Conservation (phyloP, 2,888 invertebrate genomes). For the Xylota segnis region DNA sequence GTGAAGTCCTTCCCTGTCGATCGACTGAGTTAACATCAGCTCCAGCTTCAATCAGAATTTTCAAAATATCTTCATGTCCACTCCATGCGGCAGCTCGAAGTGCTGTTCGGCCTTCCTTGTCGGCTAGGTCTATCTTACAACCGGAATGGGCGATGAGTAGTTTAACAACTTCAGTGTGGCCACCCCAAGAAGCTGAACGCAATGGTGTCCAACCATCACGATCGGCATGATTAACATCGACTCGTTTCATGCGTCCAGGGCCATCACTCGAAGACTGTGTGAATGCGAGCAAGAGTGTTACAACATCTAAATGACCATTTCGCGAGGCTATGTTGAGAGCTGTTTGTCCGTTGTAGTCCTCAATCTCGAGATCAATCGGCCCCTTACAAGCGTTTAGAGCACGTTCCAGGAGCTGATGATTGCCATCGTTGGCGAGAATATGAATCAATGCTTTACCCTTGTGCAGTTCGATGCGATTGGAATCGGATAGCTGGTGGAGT, state of each 20-base stretch:
- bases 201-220: slow-evolving; percentile 96
- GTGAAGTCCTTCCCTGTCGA: slow-evolving; percentile 95
- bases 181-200: slow-evolving; percentile 97
- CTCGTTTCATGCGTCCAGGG: slow-evolving; percentile 85
- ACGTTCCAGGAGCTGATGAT: slow-evolving; percentile 88
- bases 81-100: slow-evolving; percentile 97
- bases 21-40: slow-evolving; percentile 93
- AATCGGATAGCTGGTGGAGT: slow-evolving; percentile 83
- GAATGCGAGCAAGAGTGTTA: slow-evolving; percentile 86
- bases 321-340: slow-evolving; percentile 94
- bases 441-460: slow-evolving; percentile 90
- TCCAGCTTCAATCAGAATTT: slow-evolving; percentile 90
- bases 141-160: slow-evolving; percentile 89
- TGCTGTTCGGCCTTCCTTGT: slow-evolving; percentile 95
- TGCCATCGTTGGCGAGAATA: slow-evolving; percentile 91
- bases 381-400: slow-evolving; percentile 87
- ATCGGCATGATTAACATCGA: slow-evolving; percentile 91
- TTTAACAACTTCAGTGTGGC: slow-evolving; percentile 95
- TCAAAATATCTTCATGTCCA: slow-evolving; percentile 94
- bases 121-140: slow-evolving; percentile 94
- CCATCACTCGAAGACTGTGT: slow-evolving; percentile 83
- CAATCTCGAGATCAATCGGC: slow-evolving; percentile 86
- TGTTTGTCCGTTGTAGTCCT: slow-evolving; percentile 93
- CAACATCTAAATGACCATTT: slow-evolving; percentile 90
- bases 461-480: slow-evolving; percentile 84